Percentiles rank a stretch among this genome's conserved stretches.
These are phyloP conservation scores for Boulengeromyrus knoepffleri DNA, from an alignment of 2,113 vertebrate species.

Conservation along the genomic window DNA sequence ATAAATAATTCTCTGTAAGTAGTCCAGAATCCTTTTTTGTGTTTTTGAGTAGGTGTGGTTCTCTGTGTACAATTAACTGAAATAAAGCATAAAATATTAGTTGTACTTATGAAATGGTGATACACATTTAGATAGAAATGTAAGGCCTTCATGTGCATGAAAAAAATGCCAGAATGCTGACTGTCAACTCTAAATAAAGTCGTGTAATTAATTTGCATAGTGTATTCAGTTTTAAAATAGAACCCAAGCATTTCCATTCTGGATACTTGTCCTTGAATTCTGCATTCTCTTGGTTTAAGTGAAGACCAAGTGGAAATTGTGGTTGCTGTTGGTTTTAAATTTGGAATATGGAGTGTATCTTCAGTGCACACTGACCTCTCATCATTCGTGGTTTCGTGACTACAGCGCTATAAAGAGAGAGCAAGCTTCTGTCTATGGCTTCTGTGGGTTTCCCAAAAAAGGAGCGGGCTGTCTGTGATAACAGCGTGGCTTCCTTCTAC, in stretches of 20 bases:
- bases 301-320: constrained; percentile 9
- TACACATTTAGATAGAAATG: background rate
- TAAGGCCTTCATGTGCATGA: background rate
- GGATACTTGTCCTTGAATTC: constrained; percentile 17
- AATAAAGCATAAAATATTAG: background rate
- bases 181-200: background rate
- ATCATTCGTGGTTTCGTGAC: background rate
- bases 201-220: background rate
- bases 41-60: background rate
- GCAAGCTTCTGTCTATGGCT: background rate
- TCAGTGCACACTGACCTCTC: background rate
- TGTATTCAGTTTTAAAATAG: constrained; percentile 13
- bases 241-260: background rate
- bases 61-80: background rate
- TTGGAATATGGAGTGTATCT: constrained; percentile 1
- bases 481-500: background rate
- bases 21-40: background rate
- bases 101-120: background rate
- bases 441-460: background rate
- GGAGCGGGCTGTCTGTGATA: background rate
- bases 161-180: background rate
- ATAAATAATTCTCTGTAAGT: background rate
- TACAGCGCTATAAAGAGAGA: background rate
- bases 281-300: background rate
- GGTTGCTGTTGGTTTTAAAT: constrained; percentile 20